Percentiles rank a stretch among this genome's conserved stretches.
Evolutionary conservation across 2,888 invertebrate species (phyloP).

Genomic region (Spodoptera picta): DNA sequence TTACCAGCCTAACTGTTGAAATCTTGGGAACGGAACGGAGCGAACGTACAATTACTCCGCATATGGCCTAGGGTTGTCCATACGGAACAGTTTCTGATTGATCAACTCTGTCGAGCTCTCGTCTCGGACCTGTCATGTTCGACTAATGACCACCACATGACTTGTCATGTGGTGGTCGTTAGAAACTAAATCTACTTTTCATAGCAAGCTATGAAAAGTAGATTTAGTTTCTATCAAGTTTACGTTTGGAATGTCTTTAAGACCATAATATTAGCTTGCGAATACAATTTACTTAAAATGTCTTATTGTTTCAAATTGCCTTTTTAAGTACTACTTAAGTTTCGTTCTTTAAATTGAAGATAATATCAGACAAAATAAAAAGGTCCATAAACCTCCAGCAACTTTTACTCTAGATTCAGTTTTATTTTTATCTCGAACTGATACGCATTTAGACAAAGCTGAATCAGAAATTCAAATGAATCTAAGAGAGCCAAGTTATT

Average conservation of each 20-base stretch:
- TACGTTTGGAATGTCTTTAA: background rate
- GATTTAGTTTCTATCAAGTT: conserved; percentile 3
- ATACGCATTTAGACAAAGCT: conserved; percentile 21
- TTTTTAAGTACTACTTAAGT: conserved; percentile 12
- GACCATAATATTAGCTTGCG: too few species aligned
- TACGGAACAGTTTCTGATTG: conserved; percentile 28
- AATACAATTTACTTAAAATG: background rate
- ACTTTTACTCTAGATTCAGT: conserved; percentile 33
- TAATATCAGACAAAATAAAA: conserved; percentile 29
- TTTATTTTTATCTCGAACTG: conserved; percentile 41
- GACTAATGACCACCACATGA: conserved; percentile 31
- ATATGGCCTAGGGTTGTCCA: conserved; percentile 42
- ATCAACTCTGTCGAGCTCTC: conserved; percentile 29
- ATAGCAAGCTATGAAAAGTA: conserved; percentile 18
- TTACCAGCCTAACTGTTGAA: conserved; percentile 61
- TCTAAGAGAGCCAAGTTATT: conserved; percentile 6
- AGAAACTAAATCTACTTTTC: too few species aligned
- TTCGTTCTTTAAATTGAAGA: conserved; percentile 13
- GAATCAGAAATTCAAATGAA: conserved; percentile 30
- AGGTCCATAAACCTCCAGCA: conserved; percentile 20
- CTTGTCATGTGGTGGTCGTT: too few species aligned
- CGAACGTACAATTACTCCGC: conserved; percentile 54
- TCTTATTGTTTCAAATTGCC: conserved; percentile 21
- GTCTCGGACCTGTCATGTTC: conserved; percentile 25
- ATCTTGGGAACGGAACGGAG: conserved; percentile 59